These are phyloP conservation scores for Scaptodrosophila lebanonensis DNA, from an alignment of 1,140 invertebrate species.

Conservation along the genomic window DNA sequence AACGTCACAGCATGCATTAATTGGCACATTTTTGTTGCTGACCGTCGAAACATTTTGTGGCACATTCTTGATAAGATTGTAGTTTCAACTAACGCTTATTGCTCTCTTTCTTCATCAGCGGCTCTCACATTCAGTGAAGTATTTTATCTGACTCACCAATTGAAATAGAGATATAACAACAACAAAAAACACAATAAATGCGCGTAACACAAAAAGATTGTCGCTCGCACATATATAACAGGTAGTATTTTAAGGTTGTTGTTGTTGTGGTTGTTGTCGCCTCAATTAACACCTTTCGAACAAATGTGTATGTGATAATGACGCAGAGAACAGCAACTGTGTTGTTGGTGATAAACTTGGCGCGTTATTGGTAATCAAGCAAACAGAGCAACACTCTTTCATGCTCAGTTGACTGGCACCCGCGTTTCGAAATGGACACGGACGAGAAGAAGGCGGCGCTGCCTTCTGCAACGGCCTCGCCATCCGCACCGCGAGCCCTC, in stretches of 20 bases:
- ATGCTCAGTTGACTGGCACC: constrained; percentile 41
- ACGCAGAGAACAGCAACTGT: constrained; percentile 50
- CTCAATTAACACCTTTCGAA: constrained; percentile 66
- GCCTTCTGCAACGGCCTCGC: no score
- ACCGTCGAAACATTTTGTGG: constrained; percentile 15
- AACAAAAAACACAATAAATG: no score
- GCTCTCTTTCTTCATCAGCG: constrained; percentile 19
- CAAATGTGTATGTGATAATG: constrained; percentile 49
- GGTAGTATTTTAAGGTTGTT: not conserved
- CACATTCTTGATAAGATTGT: constrained; percentile 37
- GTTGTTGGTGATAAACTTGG: constrained; percentile 3
- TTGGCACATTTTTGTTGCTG: no score
- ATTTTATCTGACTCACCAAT: constrained; percentile 45
- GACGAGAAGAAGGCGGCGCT: constrained; percentile 33
- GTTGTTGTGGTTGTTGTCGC: constrained; percentile 35
- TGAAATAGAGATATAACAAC: constrained; percentile 16
- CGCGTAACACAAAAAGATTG: constrained; percentile 15
- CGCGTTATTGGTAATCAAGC: constrained; percentile 37
- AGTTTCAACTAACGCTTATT: constrained; percentile 40
- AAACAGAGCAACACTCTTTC: constrained; percentile 25
- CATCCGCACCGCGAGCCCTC: constrained; percentile 19
- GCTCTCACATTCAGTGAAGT: constrained; percentile 8
- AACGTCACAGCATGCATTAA: no score
- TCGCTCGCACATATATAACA: constrained; percentile 7
- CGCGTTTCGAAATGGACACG: constrained; percentile 58